phyloP scores from a whole-genome alignment of 2,113 vertebrate genomes.

The Nyctibius bracteatus region DNA sequence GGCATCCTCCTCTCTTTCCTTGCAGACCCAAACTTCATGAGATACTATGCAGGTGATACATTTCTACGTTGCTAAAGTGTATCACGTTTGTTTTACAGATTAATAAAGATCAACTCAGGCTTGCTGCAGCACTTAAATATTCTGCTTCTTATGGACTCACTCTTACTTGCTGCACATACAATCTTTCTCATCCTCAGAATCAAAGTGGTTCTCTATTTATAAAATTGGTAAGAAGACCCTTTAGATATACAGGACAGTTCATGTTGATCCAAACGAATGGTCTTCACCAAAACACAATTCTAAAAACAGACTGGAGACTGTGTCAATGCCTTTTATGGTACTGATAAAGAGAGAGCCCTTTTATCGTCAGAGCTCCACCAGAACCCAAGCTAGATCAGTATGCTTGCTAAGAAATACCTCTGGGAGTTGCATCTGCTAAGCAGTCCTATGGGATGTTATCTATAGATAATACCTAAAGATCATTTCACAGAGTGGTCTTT shows the following conservation, averaged over 20 bases:
- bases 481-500: background rate
- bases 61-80: background rate
- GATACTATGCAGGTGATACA: too few species aligned
- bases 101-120: background rate
- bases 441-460: background rate
- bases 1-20: background rate
- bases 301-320: background rate
- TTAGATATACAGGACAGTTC: background rate
- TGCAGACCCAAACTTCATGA: background rate
- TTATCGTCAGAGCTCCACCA: background rate
- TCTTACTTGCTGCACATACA: background rate
- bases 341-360: background rate
- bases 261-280: rapidly evolving
- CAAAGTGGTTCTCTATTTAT: background rate
- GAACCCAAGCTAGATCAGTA: background rate
- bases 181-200: background rate
- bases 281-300: background rate
- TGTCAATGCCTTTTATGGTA: background rate
- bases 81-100: background rate
- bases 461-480: background rate
- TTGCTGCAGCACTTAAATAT: background rate
- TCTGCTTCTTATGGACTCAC: background rate
- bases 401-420: background rate
- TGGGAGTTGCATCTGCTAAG: background rate
- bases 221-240: background rate